A percentile compares a stretch with the other conserved stretches of the same genome.
Evolutionary conservation across 2,888 invertebrate genomes (phyloP).

Genomic region (Andrena praecox): DNA sequence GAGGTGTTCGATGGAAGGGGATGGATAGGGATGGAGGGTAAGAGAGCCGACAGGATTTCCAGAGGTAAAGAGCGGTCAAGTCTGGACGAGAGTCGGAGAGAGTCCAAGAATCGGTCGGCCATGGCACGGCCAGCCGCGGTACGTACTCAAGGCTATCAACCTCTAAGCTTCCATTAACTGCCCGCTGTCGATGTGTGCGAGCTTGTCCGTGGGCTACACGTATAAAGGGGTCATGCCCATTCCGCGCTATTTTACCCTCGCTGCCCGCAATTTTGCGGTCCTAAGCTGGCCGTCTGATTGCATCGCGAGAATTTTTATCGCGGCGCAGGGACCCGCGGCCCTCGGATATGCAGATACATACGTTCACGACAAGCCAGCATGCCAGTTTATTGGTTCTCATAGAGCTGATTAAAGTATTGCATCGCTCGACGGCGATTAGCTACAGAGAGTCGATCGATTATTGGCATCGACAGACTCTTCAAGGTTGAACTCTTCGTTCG

Average conservation of each 20-base stretch:
- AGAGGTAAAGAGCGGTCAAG: conserved; percentile 56
- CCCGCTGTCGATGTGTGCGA: conserved; percentile 53
- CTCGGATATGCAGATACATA: conserved; percentile 4
- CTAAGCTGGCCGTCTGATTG: conserved; percentile 68
- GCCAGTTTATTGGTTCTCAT: conserved; percentile 4
- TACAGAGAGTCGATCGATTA: background rate
- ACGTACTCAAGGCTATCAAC: conserved; percentile 75
- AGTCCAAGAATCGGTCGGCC: conserved; percentile 64
- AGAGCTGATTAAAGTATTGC: conserved; percentile 7
- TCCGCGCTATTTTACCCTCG: conserved; percentile 65
- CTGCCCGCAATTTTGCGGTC: conserved; percentile 71
- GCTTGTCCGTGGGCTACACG: conserved; percentile 26
- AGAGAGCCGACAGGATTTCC: conserved; percentile 48
- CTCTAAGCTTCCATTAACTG: conserved; percentile 77
- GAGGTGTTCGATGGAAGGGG: conserved; percentile 37
- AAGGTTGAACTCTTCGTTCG: no score
- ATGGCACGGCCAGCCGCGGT: conserved; percentile 56
- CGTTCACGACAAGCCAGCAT: background rate
- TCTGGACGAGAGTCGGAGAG: conserved; percentile 44
- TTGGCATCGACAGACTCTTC: background rate
- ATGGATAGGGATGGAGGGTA: conserved; percentile 36
- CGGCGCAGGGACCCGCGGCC: background rate
- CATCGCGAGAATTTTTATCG: conserved; percentile 58
- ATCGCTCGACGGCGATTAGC: background rate
- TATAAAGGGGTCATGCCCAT: conserved; percentile 45